Evolutionary conservation across 64 coral and sea anemone genomes (phyloP).

Genomic region (Acropora tenuis): DNA sequence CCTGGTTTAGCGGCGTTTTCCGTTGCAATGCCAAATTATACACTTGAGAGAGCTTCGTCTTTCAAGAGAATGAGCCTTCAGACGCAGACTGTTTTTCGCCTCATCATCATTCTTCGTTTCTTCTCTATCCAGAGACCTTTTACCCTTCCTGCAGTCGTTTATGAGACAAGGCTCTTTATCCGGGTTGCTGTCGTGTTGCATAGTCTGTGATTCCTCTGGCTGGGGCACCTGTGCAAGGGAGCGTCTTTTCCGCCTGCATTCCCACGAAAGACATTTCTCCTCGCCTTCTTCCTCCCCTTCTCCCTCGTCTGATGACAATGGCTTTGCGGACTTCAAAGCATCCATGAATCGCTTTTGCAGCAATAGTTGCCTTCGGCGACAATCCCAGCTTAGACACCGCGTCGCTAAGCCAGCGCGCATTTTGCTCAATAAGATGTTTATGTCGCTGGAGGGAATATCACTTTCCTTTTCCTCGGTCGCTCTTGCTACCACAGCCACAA

Average conservation of each 20-base stretch:
- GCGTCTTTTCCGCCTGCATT: not conserved
- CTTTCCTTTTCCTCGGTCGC: not conserved
- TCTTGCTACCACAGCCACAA: not conserved
- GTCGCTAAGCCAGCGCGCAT: not conserved
- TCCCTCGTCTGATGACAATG: not conserved
- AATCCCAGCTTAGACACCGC: not conserved
- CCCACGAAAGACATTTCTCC: not conserved
- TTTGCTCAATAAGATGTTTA: not conserved
- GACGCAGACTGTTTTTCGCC: not conserved
- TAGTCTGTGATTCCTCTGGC: not conserved
- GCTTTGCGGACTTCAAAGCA: not conserved
- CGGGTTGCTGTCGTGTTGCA: not conserved
- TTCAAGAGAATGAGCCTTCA: not conserved
- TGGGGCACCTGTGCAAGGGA: not conserved
- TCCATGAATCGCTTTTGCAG: not conserved
- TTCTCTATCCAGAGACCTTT: not conserved
- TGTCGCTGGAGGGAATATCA: not conserved
- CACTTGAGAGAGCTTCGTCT: not conserved
- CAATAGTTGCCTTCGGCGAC: not conserved
- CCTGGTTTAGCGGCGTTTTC: not conserved
- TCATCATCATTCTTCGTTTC: not conserved
- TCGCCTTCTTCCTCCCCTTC: not conserved
- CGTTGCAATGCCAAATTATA: constrained; percentile 7
- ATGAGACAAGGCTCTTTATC: not conserved
- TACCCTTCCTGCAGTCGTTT: constrained; percentile 7